Base-by-base conservation (phyloP, 2,797 vertebrate species). In the Dendrocincla fuliginosa region DNA sequence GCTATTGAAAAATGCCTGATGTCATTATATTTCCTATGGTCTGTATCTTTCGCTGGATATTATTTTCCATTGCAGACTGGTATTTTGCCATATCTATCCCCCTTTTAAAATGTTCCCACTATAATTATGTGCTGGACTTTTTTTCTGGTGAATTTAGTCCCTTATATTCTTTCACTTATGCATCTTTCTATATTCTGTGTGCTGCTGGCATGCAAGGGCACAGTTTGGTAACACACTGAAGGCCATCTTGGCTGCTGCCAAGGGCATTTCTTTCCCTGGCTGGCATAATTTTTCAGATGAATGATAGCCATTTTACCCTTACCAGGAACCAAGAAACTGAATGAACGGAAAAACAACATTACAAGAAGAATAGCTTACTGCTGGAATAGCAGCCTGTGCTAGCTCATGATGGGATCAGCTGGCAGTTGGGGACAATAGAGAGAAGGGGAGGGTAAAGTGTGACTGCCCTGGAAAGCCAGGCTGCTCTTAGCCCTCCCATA, bases 21-120 rank as follows among this genome's bases (percentile, higher is more conserved):
- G n/a, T 65, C 12, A 42, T 65, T 67, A 9, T 71, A 60, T 81
- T 69, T 93, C 57, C 39, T 83, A 23, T 81, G 46, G 18, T 73
- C 55, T 59, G 9, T 87, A 18, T 90, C 32, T 73, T 86, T 84
- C 67, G 11, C 50, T 94, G 59, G 42, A 55, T 80, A 75, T 75
- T 89, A 83, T 81, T 93, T 91, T 91, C 73, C 50, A 56, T 37
- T 84, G 55, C 44, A 88, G 47, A 59, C 61, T 93, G 65, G 30
- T 91, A 39, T 86, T 92, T 93, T 97, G 57, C 68, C 67, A 28
- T 93, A 69, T 89, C 33, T 90, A 56, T 89, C 7, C 18, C 73
- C n/a, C 37, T 90, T 80, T 82, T 85, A 64, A 87, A 87, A 82
- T 65, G 30, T 92, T 86, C 55, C 83, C 49, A 50, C 18, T 86